phyloP scores from a whole-genome alignment of 2,888 invertebrate species.

The Lumbricus terrestris region DNA sequence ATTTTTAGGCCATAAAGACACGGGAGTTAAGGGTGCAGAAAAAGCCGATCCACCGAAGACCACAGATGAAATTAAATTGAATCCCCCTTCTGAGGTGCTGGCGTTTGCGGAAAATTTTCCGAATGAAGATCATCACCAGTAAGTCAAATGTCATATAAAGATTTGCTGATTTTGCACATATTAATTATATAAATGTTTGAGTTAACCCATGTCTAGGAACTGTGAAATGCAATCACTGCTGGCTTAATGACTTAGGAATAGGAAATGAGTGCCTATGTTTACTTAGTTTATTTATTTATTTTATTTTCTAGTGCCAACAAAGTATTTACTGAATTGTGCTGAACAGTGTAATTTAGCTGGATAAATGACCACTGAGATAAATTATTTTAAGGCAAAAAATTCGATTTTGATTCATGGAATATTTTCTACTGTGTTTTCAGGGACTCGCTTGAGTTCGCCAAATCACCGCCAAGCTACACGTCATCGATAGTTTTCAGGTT shows the following conservation, averaged over 20 bases:
- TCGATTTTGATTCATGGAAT: background rate
- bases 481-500: conserved; percentile 5
- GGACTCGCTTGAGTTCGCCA: background rate
- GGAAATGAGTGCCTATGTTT: no score
- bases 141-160: background rate
- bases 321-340: no score
- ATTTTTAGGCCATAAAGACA: background rate
- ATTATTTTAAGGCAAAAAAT: background rate
- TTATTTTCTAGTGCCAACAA: background rate
- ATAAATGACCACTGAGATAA: background rate
- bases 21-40: background rate
- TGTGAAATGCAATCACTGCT: no score
- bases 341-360: background rate
- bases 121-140: background rate
- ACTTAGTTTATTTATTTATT: background rate
- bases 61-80: background rate
- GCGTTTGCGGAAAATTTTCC: background rate
- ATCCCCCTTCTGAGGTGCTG: background rate
- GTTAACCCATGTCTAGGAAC: no score
- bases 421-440: background rate
- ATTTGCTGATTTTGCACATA: background rate
- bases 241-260: no score
- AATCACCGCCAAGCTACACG: conserved; percentile 8
- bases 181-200: background rate
- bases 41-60: background rate